These are phyloP conservation scores for Turritopsis dohrnii DNA, from an alignment of 30 jellyfish, hydroid and myxozoan species.

Conservation along the genomic window DNA sequence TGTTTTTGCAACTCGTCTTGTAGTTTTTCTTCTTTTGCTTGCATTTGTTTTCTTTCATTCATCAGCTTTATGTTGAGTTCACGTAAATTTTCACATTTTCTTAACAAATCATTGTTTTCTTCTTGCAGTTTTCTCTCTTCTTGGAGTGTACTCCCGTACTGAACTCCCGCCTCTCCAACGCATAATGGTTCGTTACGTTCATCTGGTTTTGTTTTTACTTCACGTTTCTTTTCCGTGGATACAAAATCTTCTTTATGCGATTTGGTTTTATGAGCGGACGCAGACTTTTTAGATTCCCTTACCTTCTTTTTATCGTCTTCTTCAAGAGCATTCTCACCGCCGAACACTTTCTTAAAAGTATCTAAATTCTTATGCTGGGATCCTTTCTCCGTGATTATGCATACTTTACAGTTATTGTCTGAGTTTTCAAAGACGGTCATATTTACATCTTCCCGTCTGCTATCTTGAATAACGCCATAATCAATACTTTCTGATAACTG, in stretches of 20 bases:
- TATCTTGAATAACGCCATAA: neutral
- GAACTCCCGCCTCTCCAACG: constrained; percentile 25
- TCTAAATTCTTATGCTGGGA: constrained; percentile 19
- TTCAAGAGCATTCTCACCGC: constrained; percentile 20
- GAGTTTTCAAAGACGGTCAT: constrained; percentile 1
- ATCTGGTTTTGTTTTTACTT: neutral
- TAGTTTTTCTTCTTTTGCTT: constrained; percentile 8
- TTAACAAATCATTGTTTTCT: constrained; percentile 4
- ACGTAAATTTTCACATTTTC: constrained; percentile 10
- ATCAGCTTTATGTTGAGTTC: neutral
- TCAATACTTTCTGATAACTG: neutral
- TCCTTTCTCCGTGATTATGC: neutral
- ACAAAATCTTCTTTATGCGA: neutral
- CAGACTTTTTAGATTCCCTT: constrained; percentile 22
- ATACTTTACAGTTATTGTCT: neutral
- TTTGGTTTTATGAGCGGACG: neutral
- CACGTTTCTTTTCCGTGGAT: neutral
- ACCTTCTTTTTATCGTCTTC: constrained; percentile 26
- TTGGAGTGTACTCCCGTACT: too few relatives aligned
- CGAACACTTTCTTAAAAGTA: constrained; percentile 15
- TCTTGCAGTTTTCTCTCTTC: too few relatives aligned
- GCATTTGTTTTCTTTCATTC: constrained; percentile 2
- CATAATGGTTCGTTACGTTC: constrained; percentile 1
- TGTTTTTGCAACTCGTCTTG: constrained; percentile 20
- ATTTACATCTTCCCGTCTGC: constrained; percentile 6